Evolutionary conservation across 2,888 invertebrate species (phyloP).

Genomic region (Metallyticus violacea): DNA sequence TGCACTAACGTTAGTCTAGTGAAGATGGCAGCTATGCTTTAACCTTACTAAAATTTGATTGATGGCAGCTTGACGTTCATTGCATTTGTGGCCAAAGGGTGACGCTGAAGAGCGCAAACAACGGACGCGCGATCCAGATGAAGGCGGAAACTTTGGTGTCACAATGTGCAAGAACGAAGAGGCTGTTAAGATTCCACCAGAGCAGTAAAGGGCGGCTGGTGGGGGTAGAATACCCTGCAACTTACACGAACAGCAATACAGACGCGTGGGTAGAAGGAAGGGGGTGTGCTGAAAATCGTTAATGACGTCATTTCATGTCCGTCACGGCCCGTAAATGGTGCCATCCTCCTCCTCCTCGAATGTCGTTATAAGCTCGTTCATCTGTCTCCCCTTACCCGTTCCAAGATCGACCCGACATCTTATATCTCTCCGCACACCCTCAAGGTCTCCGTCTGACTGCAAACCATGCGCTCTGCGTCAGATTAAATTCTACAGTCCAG

Average conservation of each 20-base stretch:
- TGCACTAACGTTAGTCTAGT: no score
- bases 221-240: background rate
- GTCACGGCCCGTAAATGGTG: background rate
- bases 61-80: no score
- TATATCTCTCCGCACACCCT: background rate
- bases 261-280: background rate
- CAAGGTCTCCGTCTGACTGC: background rate
- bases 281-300: background rate
- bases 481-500: background rate
- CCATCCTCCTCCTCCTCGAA: background rate
- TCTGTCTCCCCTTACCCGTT: background rate
- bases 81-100: background rate
- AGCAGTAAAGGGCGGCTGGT: background rate
- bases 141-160: background rate
- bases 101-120: background rate
- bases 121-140: background rate
- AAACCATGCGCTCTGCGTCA: background rate
- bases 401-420: background rate
- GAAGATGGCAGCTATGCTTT: no score
- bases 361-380: background rate
- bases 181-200: background rate
- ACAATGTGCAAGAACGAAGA: background rate
- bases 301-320: conserved; percentile 12
- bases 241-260: background rate
- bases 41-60: no score